Conservation (phyloP, 2,797 vertebrate species). For the Girardinus metallicus region DNA sequence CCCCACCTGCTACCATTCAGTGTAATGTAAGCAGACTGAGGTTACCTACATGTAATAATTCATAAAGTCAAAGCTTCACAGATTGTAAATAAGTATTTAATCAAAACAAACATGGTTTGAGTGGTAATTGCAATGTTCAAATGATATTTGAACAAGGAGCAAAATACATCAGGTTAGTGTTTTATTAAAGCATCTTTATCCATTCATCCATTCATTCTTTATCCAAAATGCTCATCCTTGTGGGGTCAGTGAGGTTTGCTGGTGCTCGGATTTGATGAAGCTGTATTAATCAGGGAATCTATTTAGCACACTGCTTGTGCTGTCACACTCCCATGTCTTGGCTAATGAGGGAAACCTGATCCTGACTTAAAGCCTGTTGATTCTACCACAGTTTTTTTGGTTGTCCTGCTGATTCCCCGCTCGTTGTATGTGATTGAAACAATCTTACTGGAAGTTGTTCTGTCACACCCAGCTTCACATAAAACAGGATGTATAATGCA, state of each 20-base stretch:
- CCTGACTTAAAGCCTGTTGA: not conserved
- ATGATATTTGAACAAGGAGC: not conserved
- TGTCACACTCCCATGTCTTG: not conserved
- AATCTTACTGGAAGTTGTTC: not conserved
- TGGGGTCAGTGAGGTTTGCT: too few relatives aligned
- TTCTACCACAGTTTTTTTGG: not conserved
- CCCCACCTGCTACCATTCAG: slow-evolving; percentile 8
- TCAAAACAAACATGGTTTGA: not conserved
- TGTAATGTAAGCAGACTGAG: slow-evolving; percentile 11
- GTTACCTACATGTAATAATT: not conserved
- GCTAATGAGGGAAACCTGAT: not conserved
- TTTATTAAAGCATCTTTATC: not conserved
- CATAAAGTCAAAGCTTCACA: not conserved
- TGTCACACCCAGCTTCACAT: not conserved
- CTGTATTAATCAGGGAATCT: not conserved
- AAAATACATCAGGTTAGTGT: not conserved
- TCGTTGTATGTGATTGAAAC: not conserved
- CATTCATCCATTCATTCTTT: not conserved
- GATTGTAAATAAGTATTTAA: not conserved
- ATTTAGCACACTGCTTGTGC: not conserved
- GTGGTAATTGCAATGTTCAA: not conserved
- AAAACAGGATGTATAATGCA: not conserved
- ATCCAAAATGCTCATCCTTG: too few relatives aligned
- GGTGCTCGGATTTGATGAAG: not conserved
- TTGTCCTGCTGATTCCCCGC: not conserved